These are phyloP conservation scores for Leptopilina drosophilae DNA, from an alignment of 2,888 invertebrate genomes.

Conservation along the genomic window DNA sequence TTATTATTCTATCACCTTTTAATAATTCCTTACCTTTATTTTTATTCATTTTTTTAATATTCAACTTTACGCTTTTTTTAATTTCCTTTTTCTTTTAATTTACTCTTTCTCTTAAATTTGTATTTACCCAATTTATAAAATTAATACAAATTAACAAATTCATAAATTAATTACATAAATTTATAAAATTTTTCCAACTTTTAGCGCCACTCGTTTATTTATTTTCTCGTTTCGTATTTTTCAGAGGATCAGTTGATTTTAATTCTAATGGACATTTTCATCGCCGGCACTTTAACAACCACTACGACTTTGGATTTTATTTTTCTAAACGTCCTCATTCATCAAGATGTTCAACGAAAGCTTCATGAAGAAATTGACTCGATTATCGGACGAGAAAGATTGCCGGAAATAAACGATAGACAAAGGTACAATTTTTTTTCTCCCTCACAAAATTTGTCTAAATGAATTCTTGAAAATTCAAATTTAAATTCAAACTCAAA, in stretches of 20 bases:
- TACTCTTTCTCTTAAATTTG: no score
- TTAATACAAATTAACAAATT: no score
- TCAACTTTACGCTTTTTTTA: background rate
- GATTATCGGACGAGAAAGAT: constrained; percentile 74
- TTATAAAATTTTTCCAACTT: background rate
- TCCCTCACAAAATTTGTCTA: no score
- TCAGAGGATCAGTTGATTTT: constrained; percentile 82
- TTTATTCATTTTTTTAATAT: background rate
- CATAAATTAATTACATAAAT: background rate
- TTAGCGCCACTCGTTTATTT: background rate
- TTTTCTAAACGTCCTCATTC: constrained; percentile 80
- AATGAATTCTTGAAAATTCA: no score
- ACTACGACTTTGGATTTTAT: constrained; percentile 82
- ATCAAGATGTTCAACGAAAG: constrained; percentile 80
- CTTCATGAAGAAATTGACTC: constrained; percentile 79
- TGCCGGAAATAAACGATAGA: constrained; percentile 77
- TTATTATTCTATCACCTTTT: constrained; percentile 43
- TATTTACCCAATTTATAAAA: no score
- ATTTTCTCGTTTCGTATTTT: constrained; percentile 62
- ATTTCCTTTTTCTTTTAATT: background rate
- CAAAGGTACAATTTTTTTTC: constrained; percentile 71
- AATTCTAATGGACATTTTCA: constrained; percentile 83
- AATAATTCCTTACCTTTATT: background rate
- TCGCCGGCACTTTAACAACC: constrained; percentile 83
- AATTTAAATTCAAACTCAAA: no score